These are phyloP conservation scores for Boleophthalmus pectinirostris DNA, from an alignment of 2,113 vertebrate genomes.

Conservation along the genomic window DNA sequence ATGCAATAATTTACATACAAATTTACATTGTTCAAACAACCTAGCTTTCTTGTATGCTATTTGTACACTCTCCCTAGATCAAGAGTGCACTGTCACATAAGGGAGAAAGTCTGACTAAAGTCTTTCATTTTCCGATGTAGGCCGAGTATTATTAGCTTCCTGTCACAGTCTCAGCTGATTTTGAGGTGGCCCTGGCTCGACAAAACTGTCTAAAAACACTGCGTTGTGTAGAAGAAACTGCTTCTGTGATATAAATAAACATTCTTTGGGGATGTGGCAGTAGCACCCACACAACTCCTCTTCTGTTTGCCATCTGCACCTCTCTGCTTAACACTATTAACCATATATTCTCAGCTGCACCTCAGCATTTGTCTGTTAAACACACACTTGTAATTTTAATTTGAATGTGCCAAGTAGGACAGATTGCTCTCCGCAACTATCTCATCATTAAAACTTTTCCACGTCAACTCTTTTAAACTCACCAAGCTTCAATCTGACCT, in stretches of 20 bases:
- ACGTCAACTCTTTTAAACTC: slow-evolving; percentile 47
- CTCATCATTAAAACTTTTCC: slow-evolving; percentile 55
- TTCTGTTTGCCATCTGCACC: slow-evolving; percentile 36
- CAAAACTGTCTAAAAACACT: slow-evolving; percentile 35
- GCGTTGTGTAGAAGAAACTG: slow-evolving; percentile 38
- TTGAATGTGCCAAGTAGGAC: slow-evolving; percentile 8
- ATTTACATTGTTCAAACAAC: background rate
- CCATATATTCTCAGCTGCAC: slow-evolving; percentile 30
- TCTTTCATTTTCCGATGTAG: slow-evolving; percentile 31
- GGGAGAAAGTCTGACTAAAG: slow-evolving; percentile 33
- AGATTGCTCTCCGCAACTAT: slow-evolving; percentile 17
- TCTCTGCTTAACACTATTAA: slow-evolving; percentile 36
- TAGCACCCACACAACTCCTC: slow-evolving; percentile 50
- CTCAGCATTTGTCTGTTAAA: slow-evolving; percentile 15
- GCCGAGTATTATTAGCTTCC: slow-evolving; percentile 44
- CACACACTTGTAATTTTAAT: background rate
- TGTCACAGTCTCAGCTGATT: slow-evolving; percentile 38
- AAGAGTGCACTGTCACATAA: background rate
- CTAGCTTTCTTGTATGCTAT: background rate
- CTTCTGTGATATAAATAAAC: slow-evolving; percentile 62
- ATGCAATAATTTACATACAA: background rate
- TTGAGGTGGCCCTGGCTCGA: slow-evolving; percentile 25
- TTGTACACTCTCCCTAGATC: background rate
- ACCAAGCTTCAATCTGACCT: slow-evolving; percentile 70
- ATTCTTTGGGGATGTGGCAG: slow-evolving; percentile 50